These are phyloP conservation scores for Zeugodacus cucurbitae DNA, from an alignment of 1,140 invertebrate genomes.

Conservation along the genomic window DNA sequence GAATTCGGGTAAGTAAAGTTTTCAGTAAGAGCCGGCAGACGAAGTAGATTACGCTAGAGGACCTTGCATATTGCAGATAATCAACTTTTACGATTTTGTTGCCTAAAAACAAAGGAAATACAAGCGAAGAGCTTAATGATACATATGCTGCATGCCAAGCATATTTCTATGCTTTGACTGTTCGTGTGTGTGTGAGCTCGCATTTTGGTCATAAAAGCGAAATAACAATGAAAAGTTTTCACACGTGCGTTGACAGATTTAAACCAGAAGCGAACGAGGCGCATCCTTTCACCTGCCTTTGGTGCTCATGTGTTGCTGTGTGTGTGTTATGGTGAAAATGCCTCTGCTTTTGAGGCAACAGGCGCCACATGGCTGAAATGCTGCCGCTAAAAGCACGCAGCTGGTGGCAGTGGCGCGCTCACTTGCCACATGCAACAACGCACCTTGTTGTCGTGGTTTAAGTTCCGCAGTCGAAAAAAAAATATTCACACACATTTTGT, in stretches of 20 bases:
- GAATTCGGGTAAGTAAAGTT: neutral
- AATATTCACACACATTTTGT: no score
- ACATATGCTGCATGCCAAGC: neutral
- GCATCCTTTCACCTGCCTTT: no score
- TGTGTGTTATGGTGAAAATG: neutral
- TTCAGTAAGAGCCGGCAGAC: neutral
- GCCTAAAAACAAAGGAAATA: neutral
- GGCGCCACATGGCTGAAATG: neutral
- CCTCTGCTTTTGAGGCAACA: neutral
- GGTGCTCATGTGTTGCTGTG: no score
- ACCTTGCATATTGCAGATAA: neutral
- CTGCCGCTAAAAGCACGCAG: neutral
- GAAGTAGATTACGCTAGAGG: neutral
- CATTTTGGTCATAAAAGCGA: neutral
- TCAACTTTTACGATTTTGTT: neutral
- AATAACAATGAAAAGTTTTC: neutral
- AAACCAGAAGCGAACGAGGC: neutral
- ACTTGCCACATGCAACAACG: neutral
- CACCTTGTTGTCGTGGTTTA: no score
- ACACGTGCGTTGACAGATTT: slow-evolving; percentile 5
- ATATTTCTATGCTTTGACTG: neutral
- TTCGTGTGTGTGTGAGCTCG: neutral
- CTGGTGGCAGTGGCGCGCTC: neutral
- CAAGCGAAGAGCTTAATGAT: neutral
- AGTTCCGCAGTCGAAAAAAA: no score